These are phyloP conservation scores for Ophraella communa DNA, from an alignment of 2,888 invertebrate genomes.

Conservation along the genomic window DNA sequence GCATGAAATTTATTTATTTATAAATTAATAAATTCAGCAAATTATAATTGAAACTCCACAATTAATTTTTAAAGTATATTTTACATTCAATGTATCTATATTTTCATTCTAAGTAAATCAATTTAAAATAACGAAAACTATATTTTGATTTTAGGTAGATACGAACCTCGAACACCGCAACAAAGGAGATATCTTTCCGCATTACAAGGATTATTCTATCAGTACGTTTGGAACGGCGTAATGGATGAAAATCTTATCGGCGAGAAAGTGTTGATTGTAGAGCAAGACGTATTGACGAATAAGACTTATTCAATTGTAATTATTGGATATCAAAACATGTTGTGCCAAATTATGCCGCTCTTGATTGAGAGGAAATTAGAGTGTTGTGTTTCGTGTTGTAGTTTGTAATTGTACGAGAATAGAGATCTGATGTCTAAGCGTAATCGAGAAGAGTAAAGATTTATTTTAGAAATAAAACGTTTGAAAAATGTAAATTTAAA, in stretches of 20 bases:
- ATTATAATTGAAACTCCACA: no score
- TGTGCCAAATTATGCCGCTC: conserved; percentile 76
- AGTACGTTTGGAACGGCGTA: conserved; percentile 80
- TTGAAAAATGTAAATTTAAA: no score
- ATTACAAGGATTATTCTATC: conserved; percentile 83
- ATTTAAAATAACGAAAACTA: no score
- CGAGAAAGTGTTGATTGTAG: conserved; percentile 69
- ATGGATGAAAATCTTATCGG: conserved; percentile 67
- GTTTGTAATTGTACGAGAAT: no score
- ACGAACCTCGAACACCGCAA: conserved; percentile 74
- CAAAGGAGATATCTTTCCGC: conserved; percentile 78
- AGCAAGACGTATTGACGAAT: conserved; percentile 72
- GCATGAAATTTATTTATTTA: no score
- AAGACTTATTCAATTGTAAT: conserved; percentile 75
- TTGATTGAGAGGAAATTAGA: conserved; percentile 65
- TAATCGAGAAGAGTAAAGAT: no score
- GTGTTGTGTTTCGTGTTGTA: neutral
- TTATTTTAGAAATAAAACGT: no score
- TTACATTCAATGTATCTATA: no score
- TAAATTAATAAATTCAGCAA: no score
- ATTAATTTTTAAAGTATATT: no score
- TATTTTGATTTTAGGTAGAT: conserved; percentile 53
- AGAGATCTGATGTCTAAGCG: neutral
- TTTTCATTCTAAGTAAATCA: no score
- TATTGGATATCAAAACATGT: conserved; percentile 78